Evolutionary conservation across 1,140 invertebrate genomes (phyloP), one percentile per base, ranked within the genome.

Genomic region (Diuraphis noxia): DNA sequence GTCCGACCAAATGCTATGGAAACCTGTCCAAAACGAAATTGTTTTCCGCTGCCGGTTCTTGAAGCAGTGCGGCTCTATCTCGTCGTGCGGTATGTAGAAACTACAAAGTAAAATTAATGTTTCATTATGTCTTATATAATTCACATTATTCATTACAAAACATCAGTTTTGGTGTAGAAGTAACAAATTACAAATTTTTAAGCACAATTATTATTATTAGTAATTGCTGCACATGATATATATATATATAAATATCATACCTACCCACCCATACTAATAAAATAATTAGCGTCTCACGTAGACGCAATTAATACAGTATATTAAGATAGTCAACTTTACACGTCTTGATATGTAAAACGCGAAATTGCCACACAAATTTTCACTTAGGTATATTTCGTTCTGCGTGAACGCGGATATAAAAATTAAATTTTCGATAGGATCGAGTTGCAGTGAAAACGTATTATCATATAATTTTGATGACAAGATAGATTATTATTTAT

Each of bases 381-480:
- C 30, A n/a, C 56, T n/a, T 72, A n/a, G n/a, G n/a, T n/a, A 4
- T 63, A 72, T 72, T 72, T 72, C 5, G 30, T 72, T 6, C 30
- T 34, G 13, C 56, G 30, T 72, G 56, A 72, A 72, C 56, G n/a
- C 56, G 30, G 56, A 72, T 72, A n/a, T 72, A n/a, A 72, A n/a
- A 72, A 72, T 72, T n/a, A n/a, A 72, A 72, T 13, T 72, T 72
- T n/a, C 56, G 30, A n/a, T 63, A n/a, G 10, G 56, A n/a, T 63
- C 10, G 30, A n/a, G 30, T 63, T 30, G n/a, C n/a, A n/a, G 25
- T 49, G 46, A 49, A n/a, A 72, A 63, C n/a, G 34, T n/a, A 72
- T 72, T n/a, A 72, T 72, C 56, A 72, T 72, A 72, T 72, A 72
- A 72, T 34, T 72, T 72, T 72, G n/a, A 72, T 34, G 56, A 63